Base-by-base conservation (phyloP, 2,797 vertebrate species). In the Phoeniculus purpureus region DNA sequence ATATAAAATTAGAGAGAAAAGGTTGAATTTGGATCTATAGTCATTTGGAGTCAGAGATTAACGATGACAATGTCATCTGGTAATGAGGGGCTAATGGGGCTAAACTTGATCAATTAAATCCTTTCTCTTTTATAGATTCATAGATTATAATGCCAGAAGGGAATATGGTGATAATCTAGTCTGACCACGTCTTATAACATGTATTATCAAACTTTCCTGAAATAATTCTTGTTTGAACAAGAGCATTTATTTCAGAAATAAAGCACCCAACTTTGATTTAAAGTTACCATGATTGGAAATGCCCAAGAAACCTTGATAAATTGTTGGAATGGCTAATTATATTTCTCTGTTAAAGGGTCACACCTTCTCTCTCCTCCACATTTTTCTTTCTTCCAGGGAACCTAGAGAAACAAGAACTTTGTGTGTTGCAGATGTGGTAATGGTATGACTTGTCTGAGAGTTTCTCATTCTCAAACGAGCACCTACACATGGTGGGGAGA, bases 41-140 rank as follows among this genome's bases (percentile, higher is more conserved):
- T 87, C 87, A 31, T 86, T 92, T 1, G 5, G 93, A 94, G 94
- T 95, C 94, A 94, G 74, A 94, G 94, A 96, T 92, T 95, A 95
- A 96, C 26, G 92, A 96, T 91, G 95, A 89, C 87, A 94, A 18
- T 96, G 94, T 95, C 95, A 92, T 93, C 80, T 5, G 4, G 85
- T 95, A 96, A 96, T 94, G 94, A 96, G 92, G 80, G 95, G 92
- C 92, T 96, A 96, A 96, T 96, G 94, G 95, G 93, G 92, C 95
- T 96, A 96, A 96, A 96, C 95, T 94, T 96, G 93, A 96, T 96
- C 95, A 96, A 87, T 96, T 96, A 95, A 94, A 95, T 93, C 64
- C 85, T 89, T 95, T 95, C 87, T 79, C 34, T 93, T 96, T 95
- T 94, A 95, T 94, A 94, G 94, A 94, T 95, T 96, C 91, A 91